Conservation (phyloP, 2,797 vertebrate genomes). For the Cheirogaleus major region DNA sequence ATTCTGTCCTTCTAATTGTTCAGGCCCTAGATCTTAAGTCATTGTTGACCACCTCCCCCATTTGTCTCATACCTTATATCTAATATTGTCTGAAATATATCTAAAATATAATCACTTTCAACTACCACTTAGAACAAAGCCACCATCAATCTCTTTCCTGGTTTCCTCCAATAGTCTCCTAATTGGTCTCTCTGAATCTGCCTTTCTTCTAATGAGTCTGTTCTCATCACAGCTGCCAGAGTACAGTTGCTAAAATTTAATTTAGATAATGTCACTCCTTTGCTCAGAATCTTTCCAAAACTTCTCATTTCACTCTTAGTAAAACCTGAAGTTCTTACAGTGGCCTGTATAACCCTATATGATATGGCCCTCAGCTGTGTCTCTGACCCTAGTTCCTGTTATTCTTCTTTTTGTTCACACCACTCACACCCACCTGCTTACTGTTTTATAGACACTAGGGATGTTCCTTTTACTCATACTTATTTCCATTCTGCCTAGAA, state of each 20-base stretch:
- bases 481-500: background rate
- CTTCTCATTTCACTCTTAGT: background rate
- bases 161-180: background rate
- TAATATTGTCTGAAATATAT: background rate
- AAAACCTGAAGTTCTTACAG: background rate
- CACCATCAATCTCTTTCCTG: background rate
- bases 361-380: background rate
- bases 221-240: background rate
- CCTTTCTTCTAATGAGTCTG: background rate
- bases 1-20: background rate
- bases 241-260: conserved; percentile 2
- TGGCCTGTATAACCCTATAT: background rate
- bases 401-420: background rate
- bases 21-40: background rate
- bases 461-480: background rate
- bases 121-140: background rate
- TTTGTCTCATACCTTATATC: background rate
- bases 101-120: background rate
- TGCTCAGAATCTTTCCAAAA: background rate
- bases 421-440: background rate
- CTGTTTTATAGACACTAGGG: background rate
- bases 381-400: background rate
- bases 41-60: background rate
- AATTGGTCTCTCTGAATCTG: background rate
- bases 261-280: background rate